Conservation (phyloP, 2,888 invertebrate genomes). For the Spodoptera picta region DNA sequence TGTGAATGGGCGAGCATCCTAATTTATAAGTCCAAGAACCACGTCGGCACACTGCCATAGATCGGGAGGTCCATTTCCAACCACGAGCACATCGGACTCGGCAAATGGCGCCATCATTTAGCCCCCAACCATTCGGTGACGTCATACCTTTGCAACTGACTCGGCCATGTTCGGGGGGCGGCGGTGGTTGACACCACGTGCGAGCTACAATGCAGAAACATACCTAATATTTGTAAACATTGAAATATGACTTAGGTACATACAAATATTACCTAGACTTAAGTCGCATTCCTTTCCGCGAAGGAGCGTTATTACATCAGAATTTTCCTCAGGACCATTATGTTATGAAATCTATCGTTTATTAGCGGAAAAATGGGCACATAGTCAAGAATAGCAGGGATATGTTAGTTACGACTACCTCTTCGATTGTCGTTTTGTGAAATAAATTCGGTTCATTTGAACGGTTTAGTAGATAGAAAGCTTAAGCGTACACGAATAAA, state of each 20-base stretch:
- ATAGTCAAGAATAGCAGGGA: not conserved
- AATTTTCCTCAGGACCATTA: conserved; percentile 4
- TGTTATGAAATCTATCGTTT: conserved; percentile 3
- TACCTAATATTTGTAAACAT: conserved; percentile 27
- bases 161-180: conserved; percentile 73
- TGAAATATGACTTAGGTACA: conserved; percentile 9
- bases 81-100: conserved; percentile 74
- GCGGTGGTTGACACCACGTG: conserved; percentile 72
- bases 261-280: too few species aligned
- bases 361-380: conserved; percentile 1
- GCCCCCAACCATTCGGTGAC: conserved; percentile 54
- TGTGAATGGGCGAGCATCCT: conserved; percentile 62
- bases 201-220: conserved; percentile 62
- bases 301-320: conserved; percentile 11
- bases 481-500: not conserved
- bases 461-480: too few species aligned
- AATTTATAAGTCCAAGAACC: conserved; percentile 76
- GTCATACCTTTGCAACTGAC: conserved; percentile 76
- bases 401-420: too few species aligned
- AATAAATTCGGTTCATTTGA: too few species aligned
- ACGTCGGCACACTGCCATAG: conserved; percentile 71
- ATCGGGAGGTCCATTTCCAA: conserved; percentile 67
- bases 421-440: too few species aligned
- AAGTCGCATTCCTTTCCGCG: conserved; percentile 14
- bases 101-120: conserved; percentile 78